Conservation (phyloP, 2,888 invertebrate genomes). For the Reticulitermes lucifugus region DNA sequence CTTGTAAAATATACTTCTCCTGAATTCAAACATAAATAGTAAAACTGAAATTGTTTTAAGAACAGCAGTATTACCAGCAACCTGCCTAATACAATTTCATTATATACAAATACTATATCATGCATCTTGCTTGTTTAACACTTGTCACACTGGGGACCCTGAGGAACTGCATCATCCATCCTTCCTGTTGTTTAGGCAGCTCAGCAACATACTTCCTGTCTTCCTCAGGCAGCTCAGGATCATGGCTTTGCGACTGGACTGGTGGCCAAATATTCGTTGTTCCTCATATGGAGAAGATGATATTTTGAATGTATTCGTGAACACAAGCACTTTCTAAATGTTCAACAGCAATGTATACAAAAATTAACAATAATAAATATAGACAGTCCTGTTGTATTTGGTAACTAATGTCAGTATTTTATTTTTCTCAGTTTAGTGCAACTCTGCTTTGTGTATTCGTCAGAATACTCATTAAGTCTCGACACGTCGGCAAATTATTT, state of each 20-base stretch:
- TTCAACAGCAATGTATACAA: conserved; percentile 21
- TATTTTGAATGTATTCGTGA: neutral
- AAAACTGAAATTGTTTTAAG: too few species aligned
- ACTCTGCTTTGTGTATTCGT: too few species aligned
- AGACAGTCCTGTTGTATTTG: too few species aligned
- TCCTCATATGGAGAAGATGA: neutral
- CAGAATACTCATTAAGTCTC: too few species aligned
- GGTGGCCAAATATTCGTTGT: conserved; percentile 5
- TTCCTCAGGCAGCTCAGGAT: neutral
- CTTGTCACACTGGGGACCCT: neutral
- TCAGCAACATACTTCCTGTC: too few species aligned
- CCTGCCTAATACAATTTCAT: too few species aligned
- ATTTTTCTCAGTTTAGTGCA: too few species aligned
- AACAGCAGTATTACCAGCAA: too few species aligned
- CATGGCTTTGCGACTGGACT: neutral
- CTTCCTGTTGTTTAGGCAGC: neutral
- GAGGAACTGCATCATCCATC: neutral
- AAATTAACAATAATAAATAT: neutral
- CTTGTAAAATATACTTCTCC: neutral
- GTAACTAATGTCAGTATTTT: too few species aligned
- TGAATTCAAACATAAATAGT: too few species aligned
- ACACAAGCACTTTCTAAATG: conserved; percentile 1
- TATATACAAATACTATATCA: neutral
- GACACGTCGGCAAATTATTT: too few species aligned
- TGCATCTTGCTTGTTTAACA: neutral